Conservation (phyloP, 2,797 vertebrate species). For the Pyrocephalus nanus region DNA sequence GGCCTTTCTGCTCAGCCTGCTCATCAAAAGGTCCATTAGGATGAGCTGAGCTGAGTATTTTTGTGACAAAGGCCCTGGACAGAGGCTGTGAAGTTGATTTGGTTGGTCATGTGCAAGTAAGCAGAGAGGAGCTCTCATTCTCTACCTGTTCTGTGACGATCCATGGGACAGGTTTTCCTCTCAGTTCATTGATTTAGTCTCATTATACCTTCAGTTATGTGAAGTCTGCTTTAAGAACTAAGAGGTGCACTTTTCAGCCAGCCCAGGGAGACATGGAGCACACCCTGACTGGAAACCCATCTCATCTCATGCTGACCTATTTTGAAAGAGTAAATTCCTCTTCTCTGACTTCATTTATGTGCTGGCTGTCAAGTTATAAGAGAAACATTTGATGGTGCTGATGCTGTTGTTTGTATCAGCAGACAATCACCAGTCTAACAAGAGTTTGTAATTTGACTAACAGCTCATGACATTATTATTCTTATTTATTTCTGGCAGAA, state of each 20-base stretch:
- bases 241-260: not conserved
- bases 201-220: rapidly evolving
- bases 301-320: not conserved
- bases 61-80: not conserved
- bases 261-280: not conserved
- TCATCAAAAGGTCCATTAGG: not conserved
- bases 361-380: slow-evolving; percentile 45
- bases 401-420: slow-evolving; percentile 57
- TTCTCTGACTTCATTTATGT: slow-evolving; percentile 14
- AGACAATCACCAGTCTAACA: slow-evolving; percentile 68
- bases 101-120: not conserved
- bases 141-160: not conserved
- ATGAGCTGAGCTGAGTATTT: not conserved
- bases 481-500: slow-evolving; percentile 70
- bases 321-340: slow-evolving; percentile 18
- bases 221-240: not conserved
- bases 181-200: not conserved
- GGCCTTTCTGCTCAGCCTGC: not conserved
- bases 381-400: slow-evolving; percentile 52
- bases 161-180: not conserved
- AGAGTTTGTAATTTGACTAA: slow-evolving; percentile 74
- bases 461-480: slow-evolving; percentile 69
- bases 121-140: not conserved
- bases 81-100: not conserved
- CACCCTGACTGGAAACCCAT: not conserved